Evolutionary conservation across 2,888 invertebrate genomes (phyloP), one percentile per base, ranked within the genome.

Genomic region (Metellina segmentata): DNA sequence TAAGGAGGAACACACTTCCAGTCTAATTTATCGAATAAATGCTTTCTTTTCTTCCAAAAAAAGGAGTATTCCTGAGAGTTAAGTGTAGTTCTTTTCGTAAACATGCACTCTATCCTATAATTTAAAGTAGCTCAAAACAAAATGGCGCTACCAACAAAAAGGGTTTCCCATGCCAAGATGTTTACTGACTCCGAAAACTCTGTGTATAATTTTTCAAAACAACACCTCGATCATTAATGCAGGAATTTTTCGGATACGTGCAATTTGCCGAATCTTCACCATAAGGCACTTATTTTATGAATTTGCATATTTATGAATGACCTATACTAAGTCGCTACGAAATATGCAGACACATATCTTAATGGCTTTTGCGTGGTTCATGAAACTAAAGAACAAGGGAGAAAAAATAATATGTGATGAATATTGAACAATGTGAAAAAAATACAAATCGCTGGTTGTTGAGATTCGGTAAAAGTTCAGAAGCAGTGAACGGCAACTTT

Each of bases 291-390:
- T 52, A 19, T 85, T 74, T 74, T 20, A 72, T 13, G 71, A 75
- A 85, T 85, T 85, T 85, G 72, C 75, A 85, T 85, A 75, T 72
- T 85, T 61, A 85, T 85, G 85, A 85, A 85, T 61, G 53, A 75
- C 74, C 75, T 85, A 85, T 74, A 19, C 7, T 11, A 34, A 53
- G 53, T 61, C 75, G 53, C 75, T 75, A 75, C 16, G 48, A 53
- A 53, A 13, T 75, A 7, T 75, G 34, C n/a, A 13, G 34, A 34
- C 74, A 34, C 74, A 20, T 85, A 48, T 77, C 72, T 53, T 85
- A 85, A 85, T 85, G 85, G 75, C 48, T n/a, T 75, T 34, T 16
- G 16, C 69, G 49, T 69, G 16, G 48, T 1, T n/a, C 9, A 7
- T 20, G 83, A 52, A 34, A 48, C 11, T 6, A 74, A 34, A 13